phyloP scores from a whole-genome alignment of 2,888 invertebrate species.

The Periphyllus acericola region DNA sequence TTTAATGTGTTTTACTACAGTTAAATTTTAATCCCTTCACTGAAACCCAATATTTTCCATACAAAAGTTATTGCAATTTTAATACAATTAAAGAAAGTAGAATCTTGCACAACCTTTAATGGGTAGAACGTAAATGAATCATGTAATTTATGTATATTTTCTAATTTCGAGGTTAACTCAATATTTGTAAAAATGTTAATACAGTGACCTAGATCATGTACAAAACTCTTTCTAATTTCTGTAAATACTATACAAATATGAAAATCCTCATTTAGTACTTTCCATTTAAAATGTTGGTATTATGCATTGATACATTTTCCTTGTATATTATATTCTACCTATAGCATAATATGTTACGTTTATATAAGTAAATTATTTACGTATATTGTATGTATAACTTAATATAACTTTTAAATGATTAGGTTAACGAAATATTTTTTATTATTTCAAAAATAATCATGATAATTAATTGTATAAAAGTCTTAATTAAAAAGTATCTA shows the following conservation, averaged over 20 bases:
- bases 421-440: no score
- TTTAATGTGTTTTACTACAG: no score
- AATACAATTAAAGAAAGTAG: slow-evolving; percentile 16
- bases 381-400: no score
- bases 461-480: no score
- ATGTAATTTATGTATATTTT: slow-evolving; percentile 47
- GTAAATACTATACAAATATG: background rate
- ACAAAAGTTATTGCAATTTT: background rate
- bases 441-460: no score
- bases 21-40: no score
- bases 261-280: background rate
- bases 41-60: background rate
- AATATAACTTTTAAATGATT: no score
- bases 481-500: no score
- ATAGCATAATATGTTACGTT: no score
- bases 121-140: slow-evolving; percentile 39
- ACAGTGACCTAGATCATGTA: slow-evolving; percentile 28
- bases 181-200: slow-evolving; percentile 44
- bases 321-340: no score
- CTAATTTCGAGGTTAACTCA: slow-evolving; percentile 48
- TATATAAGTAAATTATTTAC: no score
- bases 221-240: slow-evolving; percentile 36
- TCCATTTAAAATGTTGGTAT: background rate
- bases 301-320: no score
- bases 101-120: slow-evolving; percentile 25